Percentiles rank a stretch among this genome's conserved stretches.
These are phyloP conservation scores for Chaetops frenatus DNA, from an alignment of 2,113 vertebrate species.

Conservation along the genomic window DNA sequence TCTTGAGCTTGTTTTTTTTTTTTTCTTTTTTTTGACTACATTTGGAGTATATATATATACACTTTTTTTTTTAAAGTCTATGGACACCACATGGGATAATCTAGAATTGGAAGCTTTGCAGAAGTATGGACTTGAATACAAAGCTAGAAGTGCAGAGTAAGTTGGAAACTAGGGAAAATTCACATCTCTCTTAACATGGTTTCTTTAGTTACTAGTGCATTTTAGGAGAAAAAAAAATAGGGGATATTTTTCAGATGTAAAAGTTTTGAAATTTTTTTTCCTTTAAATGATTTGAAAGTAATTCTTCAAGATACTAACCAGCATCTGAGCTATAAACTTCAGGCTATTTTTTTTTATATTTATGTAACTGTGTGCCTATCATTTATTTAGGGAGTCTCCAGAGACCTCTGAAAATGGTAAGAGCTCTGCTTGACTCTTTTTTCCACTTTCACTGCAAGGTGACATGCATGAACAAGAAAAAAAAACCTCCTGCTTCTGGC, in stretches of 20 bases:
- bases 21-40: background rate
- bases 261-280: background rate
- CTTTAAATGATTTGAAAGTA: background rate
- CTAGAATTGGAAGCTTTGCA: background rate
- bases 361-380: background rate
- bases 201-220: background rate
- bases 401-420: background rate
- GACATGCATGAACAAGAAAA: background rate
- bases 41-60: background rate
- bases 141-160: background rate
- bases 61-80: background rate
- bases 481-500: background rate
- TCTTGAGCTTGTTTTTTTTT: background rate
- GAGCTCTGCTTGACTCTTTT: background rate
- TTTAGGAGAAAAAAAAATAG: background rate
- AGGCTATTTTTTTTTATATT: background rate
- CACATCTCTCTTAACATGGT: background rate
- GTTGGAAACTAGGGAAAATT: background rate
- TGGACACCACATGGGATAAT: background rate
- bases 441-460: background rate
- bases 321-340: background rate
- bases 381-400: background rate
- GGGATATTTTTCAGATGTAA: background rate
- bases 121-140: background rate
- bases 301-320: background rate